Evolutionary conservation across 2,113 vertebrate genomes (phyloP).

Genomic region (Halichoeres trimaculatus): DNA sequence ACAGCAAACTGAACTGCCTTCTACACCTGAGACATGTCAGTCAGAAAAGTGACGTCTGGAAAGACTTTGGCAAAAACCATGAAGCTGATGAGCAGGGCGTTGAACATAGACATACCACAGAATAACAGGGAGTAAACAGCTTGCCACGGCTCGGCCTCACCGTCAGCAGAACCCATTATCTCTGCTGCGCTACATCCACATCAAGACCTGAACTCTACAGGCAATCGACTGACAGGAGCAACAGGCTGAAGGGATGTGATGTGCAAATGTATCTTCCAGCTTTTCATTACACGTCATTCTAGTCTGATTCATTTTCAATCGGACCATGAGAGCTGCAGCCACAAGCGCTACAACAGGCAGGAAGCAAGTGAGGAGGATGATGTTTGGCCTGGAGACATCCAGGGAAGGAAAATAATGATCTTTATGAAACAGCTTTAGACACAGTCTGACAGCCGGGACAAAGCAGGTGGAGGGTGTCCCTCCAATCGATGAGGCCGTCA

Average conservation of each 20-base stretch:
- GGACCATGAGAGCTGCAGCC: conserved; percentile 78
- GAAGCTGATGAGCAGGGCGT: no score
- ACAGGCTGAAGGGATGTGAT: conserved; percentile 82
- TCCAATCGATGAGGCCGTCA: conserved; percentile 81
- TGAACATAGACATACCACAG: no score
- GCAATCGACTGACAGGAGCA: conserved; percentile 84
- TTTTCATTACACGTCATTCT: conserved; percentile 86
- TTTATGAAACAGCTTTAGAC: conserved; percentile 82
- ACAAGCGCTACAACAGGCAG: conserved; percentile 59
- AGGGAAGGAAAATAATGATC: conserved; percentile 80
- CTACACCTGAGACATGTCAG: no score
- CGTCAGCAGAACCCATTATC: conserved; percentile 77
- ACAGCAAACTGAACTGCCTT: no score
- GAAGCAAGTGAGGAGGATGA: conserved; percentile 66
- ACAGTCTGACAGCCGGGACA: conserved; percentile 78
- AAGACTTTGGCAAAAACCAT: no score
- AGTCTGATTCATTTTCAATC: conserved; percentile 85
- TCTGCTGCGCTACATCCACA: conserved; percentile 49
- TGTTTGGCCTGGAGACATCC: conserved; percentile 76
- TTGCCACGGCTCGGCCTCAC: conserved; percentile 70
- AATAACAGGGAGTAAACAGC: no score
- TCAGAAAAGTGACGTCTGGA: no score
- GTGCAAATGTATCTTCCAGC: conserved; percentile 80
- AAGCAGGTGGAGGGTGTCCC: conserved; percentile 75
- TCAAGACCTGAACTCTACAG: conserved; percentile 78